Percentiles rank a stretch among this genome's conserved stretches.
Conservation (phyloP, 2,797 vertebrate genomes). For the Austrolebias charrua region DNA sequence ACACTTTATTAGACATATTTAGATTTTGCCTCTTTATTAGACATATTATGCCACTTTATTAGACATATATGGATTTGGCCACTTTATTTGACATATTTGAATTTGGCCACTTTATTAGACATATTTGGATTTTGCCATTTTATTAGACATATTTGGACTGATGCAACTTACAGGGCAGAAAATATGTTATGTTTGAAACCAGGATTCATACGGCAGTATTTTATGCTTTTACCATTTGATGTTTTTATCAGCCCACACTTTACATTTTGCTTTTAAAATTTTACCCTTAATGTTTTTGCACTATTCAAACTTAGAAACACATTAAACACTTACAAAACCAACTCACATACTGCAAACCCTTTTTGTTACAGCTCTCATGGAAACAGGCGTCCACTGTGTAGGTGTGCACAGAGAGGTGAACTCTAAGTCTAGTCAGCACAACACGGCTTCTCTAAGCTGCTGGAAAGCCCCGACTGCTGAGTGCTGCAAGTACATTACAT, state of each 20-base stretch:
- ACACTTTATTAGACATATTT: no score
- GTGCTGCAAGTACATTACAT: constrained; percentile 72
- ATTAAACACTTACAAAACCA: constrained; percentile 8
- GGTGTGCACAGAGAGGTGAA: constrained; percentile 45
- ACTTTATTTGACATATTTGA: no score
- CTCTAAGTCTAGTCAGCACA: constrained; percentile 72
- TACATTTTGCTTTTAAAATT: no score
- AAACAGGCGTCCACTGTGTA: constrained; percentile 55
- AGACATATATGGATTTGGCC: no score
- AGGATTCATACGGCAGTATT: constrained; percentile 44
- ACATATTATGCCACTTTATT: no score
- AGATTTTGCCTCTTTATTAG: no score
- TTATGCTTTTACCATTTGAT: constrained; percentile 17
- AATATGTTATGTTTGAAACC: constrained; percentile 53
- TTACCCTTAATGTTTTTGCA: not conserved
- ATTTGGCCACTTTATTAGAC: no score
- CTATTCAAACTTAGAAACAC: constrained; percentile 20
- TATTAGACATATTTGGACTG: no score
- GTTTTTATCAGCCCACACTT: constrained; percentile 12
- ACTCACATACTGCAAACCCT: constrained; percentile 2
- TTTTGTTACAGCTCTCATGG: constrained; percentile 27
- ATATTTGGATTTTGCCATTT: no score
- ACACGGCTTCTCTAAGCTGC: constrained; percentile 64
- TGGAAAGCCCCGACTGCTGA: constrained; percentile 69
- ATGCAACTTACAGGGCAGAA: no score